These are phyloP conservation scores for Dicycla oo DNA, from an alignment of 2,888 invertebrate species.

Conservation along the genomic window DNA sequence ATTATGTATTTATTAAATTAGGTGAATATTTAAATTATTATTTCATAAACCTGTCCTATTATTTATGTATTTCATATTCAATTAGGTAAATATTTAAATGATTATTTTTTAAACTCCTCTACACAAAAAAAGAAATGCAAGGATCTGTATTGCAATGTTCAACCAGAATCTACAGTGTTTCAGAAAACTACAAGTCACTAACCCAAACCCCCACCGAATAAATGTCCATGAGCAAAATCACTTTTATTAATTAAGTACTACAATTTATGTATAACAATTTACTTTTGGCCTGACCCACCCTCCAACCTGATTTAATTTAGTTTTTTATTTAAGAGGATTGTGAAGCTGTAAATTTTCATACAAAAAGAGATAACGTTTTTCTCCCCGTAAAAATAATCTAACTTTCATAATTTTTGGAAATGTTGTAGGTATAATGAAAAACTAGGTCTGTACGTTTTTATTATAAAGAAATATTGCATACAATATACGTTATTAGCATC, in stretches of 20 bases:
- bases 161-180: conserved; percentile 7
- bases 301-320: too few species aligned
- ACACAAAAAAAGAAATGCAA: conserved; percentile 3
- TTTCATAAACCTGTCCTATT: too few species aligned
- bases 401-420: too few species aligned
- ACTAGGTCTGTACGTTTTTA: too few species aligned
- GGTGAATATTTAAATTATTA: conserved; percentile 43
- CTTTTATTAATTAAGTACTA: not conserved
- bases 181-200: conserved; percentile 10
- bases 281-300: not conserved
- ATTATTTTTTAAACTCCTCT: conserved; percentile 44
- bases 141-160: conserved; percentile 28
- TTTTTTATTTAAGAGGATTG: not conserved
- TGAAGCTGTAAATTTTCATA: too few species aligned
- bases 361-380: too few species aligned
- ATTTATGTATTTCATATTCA: conserved; percentile 54
- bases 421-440: too few species aligned
- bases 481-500: too few species aligned
- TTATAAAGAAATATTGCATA: too few species aligned
- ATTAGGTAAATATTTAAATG: conserved; percentile 37
- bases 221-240: conserved; percentile 5
- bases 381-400: too few species aligned
- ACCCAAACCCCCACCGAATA: conserved; percentile 34
- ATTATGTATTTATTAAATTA: conserved; percentile 51
- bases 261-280: not conserved